phyloP scores from a whole-genome alignment of 1,140 invertebrate genomes.

The Drosophila oshimai region DNA sequence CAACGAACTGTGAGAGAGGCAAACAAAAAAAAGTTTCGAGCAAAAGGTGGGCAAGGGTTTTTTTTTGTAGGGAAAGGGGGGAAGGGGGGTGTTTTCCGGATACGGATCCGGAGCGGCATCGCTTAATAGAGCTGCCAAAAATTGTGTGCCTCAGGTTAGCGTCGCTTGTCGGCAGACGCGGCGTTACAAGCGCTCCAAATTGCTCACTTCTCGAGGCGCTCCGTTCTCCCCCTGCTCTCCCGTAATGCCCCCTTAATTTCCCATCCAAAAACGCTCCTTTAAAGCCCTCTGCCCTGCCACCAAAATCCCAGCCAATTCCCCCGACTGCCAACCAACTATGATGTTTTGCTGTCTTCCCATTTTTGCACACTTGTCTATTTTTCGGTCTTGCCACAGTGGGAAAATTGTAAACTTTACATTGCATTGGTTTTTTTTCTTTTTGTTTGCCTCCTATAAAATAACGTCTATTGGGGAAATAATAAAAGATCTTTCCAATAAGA shows the following conservation, averaged over 20 bases:
- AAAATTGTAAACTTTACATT: neutral
- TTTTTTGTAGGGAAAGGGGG: neutral
- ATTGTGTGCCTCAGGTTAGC: conserved; percentile 61
- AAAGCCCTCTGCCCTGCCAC: conserved; percentile 10
- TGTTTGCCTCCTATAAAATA: too few relatives aligned
- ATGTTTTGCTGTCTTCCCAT: conserved; percentile 36
- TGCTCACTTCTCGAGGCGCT: conserved; percentile 33
- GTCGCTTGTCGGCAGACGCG: conserved; percentile 49
- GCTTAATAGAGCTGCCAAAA: conserved; percentile 79
- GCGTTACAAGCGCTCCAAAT: conserved; percentile 72
- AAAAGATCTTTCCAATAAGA: too few relatives aligned
- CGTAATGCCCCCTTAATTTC: neutral
- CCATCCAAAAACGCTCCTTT: neutral
- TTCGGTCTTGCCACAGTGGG: conserved; percentile 25
- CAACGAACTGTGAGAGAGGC: conserved; percentile 31
- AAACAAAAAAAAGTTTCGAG: conserved; percentile 31
- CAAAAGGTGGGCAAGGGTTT: conserved; percentile 21
- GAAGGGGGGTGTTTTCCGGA: conserved; percentile 14
- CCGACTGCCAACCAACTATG: conserved; percentile 50
- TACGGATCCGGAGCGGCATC: conserved; percentile 42
- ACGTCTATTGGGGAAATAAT: too few relatives aligned
- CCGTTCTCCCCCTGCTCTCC: neutral
- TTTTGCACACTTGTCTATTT: conserved; percentile 37
- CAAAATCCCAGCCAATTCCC: conserved; percentile 66
- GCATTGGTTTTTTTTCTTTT: too few relatives aligned